phyloP scores from a whole-genome alignment of 1,140 invertebrate species.

The Pogonomyrmex californicus region DNA sequence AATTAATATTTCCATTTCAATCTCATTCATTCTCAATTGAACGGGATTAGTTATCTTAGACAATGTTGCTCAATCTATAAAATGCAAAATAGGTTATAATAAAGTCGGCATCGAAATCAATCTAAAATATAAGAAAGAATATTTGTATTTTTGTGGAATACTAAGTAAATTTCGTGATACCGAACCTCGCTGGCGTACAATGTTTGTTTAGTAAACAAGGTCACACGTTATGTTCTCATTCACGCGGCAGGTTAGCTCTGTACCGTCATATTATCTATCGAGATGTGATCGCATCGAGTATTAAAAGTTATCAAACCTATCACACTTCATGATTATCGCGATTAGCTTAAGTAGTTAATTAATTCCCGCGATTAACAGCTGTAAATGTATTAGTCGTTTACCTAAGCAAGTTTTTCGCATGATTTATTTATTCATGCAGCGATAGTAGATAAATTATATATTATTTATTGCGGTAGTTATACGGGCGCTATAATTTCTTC shows the following conservation, averaged over 20 bases:
- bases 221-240: background rate
- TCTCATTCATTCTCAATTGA: background rate
- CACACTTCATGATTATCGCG: background rate
- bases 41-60: background rate
- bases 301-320: background rate
- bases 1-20: background rate
- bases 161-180: background rate
- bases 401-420: background rate
- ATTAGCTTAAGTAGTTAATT: background rate
- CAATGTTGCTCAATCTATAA: background rate
- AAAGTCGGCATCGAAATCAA: background rate
- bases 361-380: background rate
- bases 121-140: background rate
- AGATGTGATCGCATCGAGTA: background rate
- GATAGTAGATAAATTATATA: background rate
- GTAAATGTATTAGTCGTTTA: background rate
- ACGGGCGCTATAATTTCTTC: background rate
- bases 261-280: background rate
- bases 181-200: background rate
- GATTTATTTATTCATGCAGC: background rate
- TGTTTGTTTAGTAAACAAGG: slow-evolving; percentile 4
- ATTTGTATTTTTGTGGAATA: background rate
- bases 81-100: background rate
- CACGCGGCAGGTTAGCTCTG: background rate
- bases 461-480: background rate